These are phyloP conservation scores for Salmo trutta DNA, from an alignment of 2,797 vertebrate genomes.

Conservation along the genomic window DNA sequence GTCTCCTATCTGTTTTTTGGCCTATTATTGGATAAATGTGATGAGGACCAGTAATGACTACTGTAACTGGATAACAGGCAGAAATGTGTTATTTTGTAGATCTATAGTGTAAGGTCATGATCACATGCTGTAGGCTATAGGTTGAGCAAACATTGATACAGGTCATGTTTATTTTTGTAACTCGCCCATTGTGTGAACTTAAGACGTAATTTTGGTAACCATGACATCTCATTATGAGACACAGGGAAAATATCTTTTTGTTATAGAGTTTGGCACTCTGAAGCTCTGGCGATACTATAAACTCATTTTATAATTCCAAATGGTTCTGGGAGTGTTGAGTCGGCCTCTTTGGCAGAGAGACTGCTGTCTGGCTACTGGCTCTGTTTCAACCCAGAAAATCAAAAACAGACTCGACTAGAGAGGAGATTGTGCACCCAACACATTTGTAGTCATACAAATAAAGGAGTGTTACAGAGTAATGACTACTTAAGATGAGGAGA, in stretches of 20 bases:
- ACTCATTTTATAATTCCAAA: constrained; percentile 50
- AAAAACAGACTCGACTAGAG: constrained; percentile 67
- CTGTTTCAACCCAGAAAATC: constrained; percentile 61
- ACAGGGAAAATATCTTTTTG: constrained; percentile 39
- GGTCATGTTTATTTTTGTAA: constrained; percentile 23
- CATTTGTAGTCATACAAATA: constrained; percentile 22
- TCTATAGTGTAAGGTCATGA: not conserved
- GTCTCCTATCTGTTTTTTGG: too few relatives aligned
- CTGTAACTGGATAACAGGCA: too few relatives aligned
- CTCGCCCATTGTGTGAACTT: constrained; percentile 12
- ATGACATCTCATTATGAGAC: constrained; percentile 6
- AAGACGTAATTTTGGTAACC: constrained; percentile 9
- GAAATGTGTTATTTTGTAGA: not conserved
- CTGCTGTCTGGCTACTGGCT: constrained; percentile 55
- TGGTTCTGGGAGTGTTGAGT: constrained; percentile 45
- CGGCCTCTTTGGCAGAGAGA: constrained; percentile 56
- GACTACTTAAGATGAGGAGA: not conserved
- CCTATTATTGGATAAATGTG: too few relatives aligned
- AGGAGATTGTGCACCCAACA: constrained; percentile 51
- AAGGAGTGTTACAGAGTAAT: not conserved
- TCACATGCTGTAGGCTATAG: not conserved
- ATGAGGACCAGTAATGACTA: too few relatives aligned
- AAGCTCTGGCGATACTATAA: constrained; percentile 17
- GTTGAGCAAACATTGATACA: not conserved
- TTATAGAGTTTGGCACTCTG: constrained; percentile 47